These are phyloP conservation scores for Percopsis transmontana DNA, from an alignment of 2,113 vertebrate species.

Conservation along the genomic window DNA sequence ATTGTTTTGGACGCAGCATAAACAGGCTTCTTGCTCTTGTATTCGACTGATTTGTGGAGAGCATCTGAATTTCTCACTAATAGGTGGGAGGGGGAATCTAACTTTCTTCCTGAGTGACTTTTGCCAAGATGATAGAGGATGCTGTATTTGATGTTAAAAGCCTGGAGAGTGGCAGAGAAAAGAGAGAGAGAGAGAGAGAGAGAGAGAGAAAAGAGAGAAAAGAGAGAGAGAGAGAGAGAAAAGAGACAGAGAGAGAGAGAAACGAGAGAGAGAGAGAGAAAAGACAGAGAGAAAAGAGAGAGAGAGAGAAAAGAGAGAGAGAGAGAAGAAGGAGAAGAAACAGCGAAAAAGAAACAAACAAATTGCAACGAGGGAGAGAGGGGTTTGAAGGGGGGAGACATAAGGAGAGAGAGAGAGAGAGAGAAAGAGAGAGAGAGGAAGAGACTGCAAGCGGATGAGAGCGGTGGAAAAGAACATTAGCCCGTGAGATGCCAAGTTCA, in stretches of 20 bases:
- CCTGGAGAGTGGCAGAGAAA: conserved; percentile 67
- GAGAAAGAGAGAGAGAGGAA: conserved; percentile 25
- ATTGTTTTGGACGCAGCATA: conserved; percentile 59
- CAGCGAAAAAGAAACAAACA: not conserved
- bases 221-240: conserved; percentile 3
- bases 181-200: conserved; percentile 56
- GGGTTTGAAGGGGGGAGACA: not conserved
- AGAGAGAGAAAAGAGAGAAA: conserved; percentile 32
- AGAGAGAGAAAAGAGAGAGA: not conserved
- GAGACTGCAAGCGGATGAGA: conserved; percentile 58
- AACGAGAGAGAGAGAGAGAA: conserved; percentile 25
- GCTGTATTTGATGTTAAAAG: conserved; percentile 75
- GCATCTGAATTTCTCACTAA: conserved; percentile 52
- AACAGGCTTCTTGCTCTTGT: conserved; percentile 55
- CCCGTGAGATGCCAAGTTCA: conserved; percentile 68
- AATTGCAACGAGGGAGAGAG: conserved; percentile 55
- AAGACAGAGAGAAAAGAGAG: not conserved
- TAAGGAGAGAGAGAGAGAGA: not conserved
- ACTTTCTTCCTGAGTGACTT: conserved; percentile 39
- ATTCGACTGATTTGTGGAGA: conserved; percentile 61
- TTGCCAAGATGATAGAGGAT: conserved; percentile 71
- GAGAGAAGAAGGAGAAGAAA: not conserved
- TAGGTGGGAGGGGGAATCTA: conserved; percentile 17
- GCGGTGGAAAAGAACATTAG: conserved; percentile 75
- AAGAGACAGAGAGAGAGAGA: conserved; percentile 7